phyloP scores from a whole-genome alignment of 2,113 vertebrate species.

The Budorcas taxicolor region DNA sequence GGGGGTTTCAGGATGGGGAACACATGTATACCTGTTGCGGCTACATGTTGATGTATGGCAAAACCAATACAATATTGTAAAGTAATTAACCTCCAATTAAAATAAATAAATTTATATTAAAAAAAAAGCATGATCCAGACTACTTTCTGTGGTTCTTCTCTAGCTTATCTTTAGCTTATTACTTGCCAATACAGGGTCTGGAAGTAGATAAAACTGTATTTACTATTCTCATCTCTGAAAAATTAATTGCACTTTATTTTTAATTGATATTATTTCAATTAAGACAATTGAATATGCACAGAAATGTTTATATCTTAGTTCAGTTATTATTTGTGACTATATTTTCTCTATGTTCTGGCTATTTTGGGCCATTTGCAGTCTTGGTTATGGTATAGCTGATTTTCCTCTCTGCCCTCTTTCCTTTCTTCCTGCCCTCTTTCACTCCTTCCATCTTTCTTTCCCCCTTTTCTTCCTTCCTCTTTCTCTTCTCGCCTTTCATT shows the following conservation, averaged over 20 bases:
- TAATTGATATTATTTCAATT: neutral
- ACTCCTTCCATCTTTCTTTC: rapidly evolving
- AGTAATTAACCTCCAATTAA: too few species aligned
- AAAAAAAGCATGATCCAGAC: neutral
- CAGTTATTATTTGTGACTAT: neutral
- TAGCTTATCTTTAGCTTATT: neutral
- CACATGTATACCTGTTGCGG: rapidly evolving
- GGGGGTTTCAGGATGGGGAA: too few species aligned
- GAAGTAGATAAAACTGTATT: neutral
- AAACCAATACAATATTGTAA: too few species aligned
- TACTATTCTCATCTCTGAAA: neutral
- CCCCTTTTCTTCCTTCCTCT: neutral
- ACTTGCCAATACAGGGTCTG: neutral
- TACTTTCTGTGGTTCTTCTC: neutral
- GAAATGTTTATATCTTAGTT: neutral
- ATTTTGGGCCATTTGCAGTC: neutral
- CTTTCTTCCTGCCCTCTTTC: rapidly evolving
- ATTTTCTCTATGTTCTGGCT: neutral
- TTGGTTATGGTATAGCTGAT: neutral
- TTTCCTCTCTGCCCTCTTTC: neutral
- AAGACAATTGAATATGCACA: neutral
- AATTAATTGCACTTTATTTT: conserved; percentile 13
- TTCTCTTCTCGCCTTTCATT: neutral
- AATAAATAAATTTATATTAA: too few species aligned
- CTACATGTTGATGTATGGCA: too few species aligned